These are phyloP conservation scores for Clepsis dumicolana DNA, from an alignment of 2,888 invertebrate genomes.

Conservation along the genomic window DNA sequence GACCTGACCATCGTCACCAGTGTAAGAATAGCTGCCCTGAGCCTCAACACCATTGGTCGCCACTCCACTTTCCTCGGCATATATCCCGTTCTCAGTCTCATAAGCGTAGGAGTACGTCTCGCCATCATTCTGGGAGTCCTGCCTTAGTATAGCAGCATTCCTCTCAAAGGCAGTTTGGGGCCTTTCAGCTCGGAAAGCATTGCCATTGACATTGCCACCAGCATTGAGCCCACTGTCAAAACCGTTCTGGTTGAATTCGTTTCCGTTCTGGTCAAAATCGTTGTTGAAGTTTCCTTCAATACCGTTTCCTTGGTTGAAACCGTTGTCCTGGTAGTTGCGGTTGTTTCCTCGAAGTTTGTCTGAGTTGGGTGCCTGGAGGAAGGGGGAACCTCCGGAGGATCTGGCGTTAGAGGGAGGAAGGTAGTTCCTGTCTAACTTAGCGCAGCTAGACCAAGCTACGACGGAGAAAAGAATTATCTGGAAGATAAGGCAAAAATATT, in stretches of 20 bases:
- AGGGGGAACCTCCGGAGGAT: slow-evolving; percentile 64
- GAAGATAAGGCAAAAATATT: slow-evolving; percentile 40
- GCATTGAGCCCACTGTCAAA: slow-evolving; percentile 47
- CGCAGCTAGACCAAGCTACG: slow-evolving; percentile 65
- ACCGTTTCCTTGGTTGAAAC: slow-evolving; percentile 38
- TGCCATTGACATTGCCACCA: slow-evolving; percentile 48
- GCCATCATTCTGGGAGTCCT: slow-evolving; percentile 72
- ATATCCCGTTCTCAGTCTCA: slow-evolving; percentile 79
- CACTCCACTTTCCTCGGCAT: slow-evolving; percentile 75
- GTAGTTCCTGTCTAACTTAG: slow-evolving; percentile 74
- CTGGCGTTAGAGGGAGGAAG: slow-evolving; percentile 70
- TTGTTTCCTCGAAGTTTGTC: slow-evolving; percentile 45
- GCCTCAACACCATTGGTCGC: slow-evolving; percentile 77
- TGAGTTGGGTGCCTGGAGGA: slow-evolving; percentile 63
- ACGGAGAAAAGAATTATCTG: slow-evolving; percentile 71
- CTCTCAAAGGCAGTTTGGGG: slow-evolving; percentile 73
- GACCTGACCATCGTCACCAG: slow-evolving; percentile 78
- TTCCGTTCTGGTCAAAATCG: slow-evolving; percentile 45
- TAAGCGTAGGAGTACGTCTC: slow-evolving; percentile 73
- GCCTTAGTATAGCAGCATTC: slow-evolving; percentile 75
- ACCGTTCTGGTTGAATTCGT: slow-evolving; percentile 37
- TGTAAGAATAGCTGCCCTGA: slow-evolving; percentile 76
- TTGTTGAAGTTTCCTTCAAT: slow-evolving; percentile 31
- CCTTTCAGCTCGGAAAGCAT: slow-evolving; percentile 62
- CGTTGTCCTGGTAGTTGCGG: slow-evolving; percentile 43